Base-by-base conservation (phyloP, 2,113 vertebrate genomes). In the Empidonax alnorum region DNA sequence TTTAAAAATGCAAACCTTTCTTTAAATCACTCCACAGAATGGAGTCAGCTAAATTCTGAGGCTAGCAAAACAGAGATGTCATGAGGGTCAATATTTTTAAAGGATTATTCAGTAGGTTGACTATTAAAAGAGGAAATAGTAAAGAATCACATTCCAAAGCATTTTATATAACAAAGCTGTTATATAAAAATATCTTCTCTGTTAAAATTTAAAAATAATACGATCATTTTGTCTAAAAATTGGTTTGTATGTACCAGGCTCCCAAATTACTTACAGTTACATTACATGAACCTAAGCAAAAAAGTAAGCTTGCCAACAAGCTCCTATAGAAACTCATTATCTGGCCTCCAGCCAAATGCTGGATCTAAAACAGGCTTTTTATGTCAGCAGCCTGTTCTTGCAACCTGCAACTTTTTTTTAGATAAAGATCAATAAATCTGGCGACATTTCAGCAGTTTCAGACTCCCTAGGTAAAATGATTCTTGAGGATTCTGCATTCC, bases 271-370 rank as follows among this genome's bases (percentile, higher is more conserved):
- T 93, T 93, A 88, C 88, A 88, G 82, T 85, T 96, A 94, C 72
- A 93, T 81, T 80, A 78, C 56, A 90, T 93, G 87, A 94, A 87
- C 81, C 81, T 78, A 73, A 94, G 91, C 71, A 94, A 92, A 95
- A 92, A 91, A 6, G 47, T 62, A 82, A 85, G 79, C 94, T 95
- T 96, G 90, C 93, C 95, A 93, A 94, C 78, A 90, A 88, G 44
- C 79, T 92, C 90, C 68, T 72, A 86, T 14, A 89, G 89, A 92
- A 92, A 91, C 76, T 65, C 75, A 53, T 77, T 56, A 77, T 20
- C 81, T 81, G 80, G 94, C 52, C 44, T 87, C 42, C n/a, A 75
- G 55, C 80, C 93, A 93, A 95, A 87, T 10, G 15, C 0, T 2
- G 11, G 0, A 58, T 93, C 50, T 62, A 90, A 94, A 86, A 92